Percentiles rank a stretch among this genome's conserved stretches.
phyloP scores from a whole-genome alignment of 2,797 vertebrate genomes.

The Simalia tracyae region DNA sequence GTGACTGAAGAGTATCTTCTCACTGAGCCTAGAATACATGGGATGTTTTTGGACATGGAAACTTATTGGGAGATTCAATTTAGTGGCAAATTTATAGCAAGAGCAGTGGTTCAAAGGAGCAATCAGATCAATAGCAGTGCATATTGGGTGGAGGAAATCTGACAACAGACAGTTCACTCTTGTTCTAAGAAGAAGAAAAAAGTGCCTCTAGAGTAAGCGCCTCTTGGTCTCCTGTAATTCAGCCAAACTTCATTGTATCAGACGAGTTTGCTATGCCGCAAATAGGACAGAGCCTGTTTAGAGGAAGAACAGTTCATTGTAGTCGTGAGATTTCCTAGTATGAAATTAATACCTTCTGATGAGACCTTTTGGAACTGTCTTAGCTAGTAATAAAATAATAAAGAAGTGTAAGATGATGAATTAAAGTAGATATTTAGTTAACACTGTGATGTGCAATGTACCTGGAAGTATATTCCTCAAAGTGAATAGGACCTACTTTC shows the following conservation, averaged over 20 bases:
- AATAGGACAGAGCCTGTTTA: not conserved
- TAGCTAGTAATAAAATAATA: conserved; percentile 2
- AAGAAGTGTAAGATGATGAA: not conserved
- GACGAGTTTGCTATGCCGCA: not conserved
- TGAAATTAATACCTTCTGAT: not conserved
- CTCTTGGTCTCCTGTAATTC: not conserved
- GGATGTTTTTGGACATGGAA: not conserved
- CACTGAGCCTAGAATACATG: not conserved
- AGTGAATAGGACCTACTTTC: not conserved
- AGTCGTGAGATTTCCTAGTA: not conserved
- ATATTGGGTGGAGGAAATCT: not conserved
- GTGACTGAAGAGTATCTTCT: not conserved
- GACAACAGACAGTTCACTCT: not conserved
- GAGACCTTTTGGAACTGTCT: not conserved
- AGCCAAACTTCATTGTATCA: not conserved
- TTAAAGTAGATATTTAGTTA: conserved; percentile 5
- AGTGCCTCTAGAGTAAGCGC: not conserved
- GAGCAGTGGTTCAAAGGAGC: not conserved
- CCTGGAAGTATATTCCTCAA: not conserved
- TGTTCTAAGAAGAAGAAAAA: not conserved
- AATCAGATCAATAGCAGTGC: not conserved
- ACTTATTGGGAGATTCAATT: not conserved
- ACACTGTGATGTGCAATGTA: not conserved
- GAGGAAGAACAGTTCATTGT: not conserved
- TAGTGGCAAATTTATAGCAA: not conserved